Conservation (phyloP, 1,140 invertebrate genomes). For the Arion vulgaris region DNA sequence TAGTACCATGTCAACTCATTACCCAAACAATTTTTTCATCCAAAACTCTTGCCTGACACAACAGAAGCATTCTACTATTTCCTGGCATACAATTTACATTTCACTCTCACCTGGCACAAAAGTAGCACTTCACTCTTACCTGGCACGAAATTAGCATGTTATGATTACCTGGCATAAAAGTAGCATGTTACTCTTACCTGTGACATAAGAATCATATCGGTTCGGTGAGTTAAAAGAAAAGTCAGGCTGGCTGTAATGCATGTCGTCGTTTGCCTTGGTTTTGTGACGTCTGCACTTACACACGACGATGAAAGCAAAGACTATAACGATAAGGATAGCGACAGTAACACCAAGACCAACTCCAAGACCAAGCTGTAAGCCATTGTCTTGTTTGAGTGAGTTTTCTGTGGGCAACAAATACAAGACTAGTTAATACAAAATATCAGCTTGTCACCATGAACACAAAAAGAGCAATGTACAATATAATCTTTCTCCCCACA, state of each 20-base stretch:
- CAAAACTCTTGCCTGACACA: neutral
- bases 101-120: too few species aligned
- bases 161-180: too few species aligned
- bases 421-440: neutral
- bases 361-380: neutral
- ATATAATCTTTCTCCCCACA: too few species aligned
- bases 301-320: neutral
- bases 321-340: neutral
- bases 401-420: neutral
- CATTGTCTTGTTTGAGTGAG: neutral
- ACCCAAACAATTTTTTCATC: too few species aligned
- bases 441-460: too few species aligned
- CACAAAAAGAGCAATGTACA: too few species aligned
- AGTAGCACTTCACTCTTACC: too few species aligned
- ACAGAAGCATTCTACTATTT: too few species aligned
- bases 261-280: neutral
- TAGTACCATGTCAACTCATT: neutral
- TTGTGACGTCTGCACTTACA: neutral
- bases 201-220: neutral
- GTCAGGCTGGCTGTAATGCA: neutral
- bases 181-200: too few species aligned
- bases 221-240: neutral
- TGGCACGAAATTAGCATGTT: too few species aligned
- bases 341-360: neutral
- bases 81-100: too few species aligned